Evolutionary conservation across 2,113 vertebrate species (phyloP), one percentile per base, ranked within the genome.

Genomic region (Vulpes lagopus): DNA sequence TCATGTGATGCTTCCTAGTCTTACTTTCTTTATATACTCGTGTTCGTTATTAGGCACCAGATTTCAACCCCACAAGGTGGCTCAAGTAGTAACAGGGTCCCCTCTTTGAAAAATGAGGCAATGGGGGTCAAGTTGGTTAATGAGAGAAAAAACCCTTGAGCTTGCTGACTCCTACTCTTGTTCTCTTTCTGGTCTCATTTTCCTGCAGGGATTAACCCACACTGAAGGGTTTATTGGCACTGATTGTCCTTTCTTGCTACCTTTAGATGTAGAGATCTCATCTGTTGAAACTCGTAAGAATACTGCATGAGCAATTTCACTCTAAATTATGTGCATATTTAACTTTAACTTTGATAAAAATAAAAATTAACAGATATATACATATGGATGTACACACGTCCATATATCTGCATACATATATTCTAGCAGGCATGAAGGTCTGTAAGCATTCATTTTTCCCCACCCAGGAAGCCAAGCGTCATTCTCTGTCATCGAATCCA

Each of bases 271-370:
- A 90, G 23, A 87, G 38, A 69, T 62, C 11, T 19, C 55, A 55
- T 62, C 60, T 91, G 25, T 7, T 71, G n/a, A 74, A 90, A 93
- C 74, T 80, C 35, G 71, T 23, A 79, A 94, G 19, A 92, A 74
- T 30, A 65, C 2, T 43, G 8, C 35, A 38, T 25, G 27, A 12
- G 19, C 90, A 76, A 90, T 55, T 95, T 92, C 27, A 78, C 43
- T 73, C 27, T 82, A 82, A 90, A 67, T 23, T 51, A 23, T 25
- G 22, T 95, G 30, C 14, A 69, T 49, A 71, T 78, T 78, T 80
- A 95, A 80, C 43, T 78, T 78, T 80, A 95, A 80, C 43, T 94
- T 84, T 27, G 65, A 80, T 85, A 95, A 92, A 96, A 89, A 94
- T 74, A 53, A 94, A 94, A 94, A 78, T 22, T 55, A 22, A 83